Percentiles rank a stretch among this genome's conserved stretches.
Conservation (phyloP, 2,888 invertebrate species). For the Philopedon plagiatum region DNA sequence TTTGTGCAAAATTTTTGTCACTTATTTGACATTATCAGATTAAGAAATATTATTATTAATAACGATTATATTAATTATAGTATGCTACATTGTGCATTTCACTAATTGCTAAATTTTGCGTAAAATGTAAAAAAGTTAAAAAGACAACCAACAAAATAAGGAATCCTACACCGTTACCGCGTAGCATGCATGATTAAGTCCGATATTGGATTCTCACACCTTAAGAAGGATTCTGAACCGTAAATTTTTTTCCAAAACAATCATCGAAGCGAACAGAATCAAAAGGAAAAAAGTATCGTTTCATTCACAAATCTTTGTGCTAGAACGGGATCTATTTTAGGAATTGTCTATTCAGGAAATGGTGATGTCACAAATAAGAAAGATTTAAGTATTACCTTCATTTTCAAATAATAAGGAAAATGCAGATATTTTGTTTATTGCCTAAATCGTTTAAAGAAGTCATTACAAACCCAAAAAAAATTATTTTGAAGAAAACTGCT, state of each 20-base stretch:
- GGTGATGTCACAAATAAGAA: too few species aligned
- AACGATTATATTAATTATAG: too few species aligned
- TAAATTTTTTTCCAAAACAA: constrained; percentile 55
- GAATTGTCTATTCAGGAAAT: constrained; percentile 11
- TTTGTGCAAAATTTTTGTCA: too few species aligned
- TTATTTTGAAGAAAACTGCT: too few species aligned
- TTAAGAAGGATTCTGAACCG: constrained; percentile 59
- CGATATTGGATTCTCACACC: constrained; percentile 63
- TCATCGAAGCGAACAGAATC: constrained; percentile 58
- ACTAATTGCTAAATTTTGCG: constrained; percentile 8
- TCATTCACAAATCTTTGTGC: constrained; percentile 47
- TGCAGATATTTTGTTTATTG: too few species aligned
- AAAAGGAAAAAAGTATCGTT: constrained; percentile 56
- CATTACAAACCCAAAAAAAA: too few species aligned
- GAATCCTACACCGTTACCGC: constrained; percentile 27
- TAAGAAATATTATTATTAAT: too few species aligned
- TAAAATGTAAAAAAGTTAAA: background rate
- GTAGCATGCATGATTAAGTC: constrained; percentile 63
- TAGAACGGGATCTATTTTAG: constrained; percentile 30
- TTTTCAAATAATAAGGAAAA: too few species aligned
- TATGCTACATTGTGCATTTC: too few species aligned
- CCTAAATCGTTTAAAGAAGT: too few species aligned
- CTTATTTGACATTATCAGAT: too few species aligned
- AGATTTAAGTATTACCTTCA: too few species aligned
- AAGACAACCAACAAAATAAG: constrained; percentile 3